A percentile compares a stretch with the other conserved stretches of the same genome.
phyloP scores from a whole-genome alignment of 2,797 vertebrate genomes.

The Meriones psammophilus region DNA sequence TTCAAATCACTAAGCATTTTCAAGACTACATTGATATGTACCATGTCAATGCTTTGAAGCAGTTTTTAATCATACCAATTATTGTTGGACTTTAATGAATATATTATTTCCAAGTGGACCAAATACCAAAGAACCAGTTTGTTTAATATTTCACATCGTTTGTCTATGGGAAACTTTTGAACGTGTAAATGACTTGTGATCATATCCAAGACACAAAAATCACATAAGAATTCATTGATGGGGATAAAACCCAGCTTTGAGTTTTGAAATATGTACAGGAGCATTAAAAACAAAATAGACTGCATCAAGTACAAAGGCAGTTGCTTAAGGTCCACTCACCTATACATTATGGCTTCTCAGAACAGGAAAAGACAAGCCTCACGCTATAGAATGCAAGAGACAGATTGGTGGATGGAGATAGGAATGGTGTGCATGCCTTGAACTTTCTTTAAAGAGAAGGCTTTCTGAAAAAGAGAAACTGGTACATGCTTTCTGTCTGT shows the following conservation, averaged over 20 bases:
- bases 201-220: neutral
- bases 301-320: neutral
- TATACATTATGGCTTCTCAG: neutral
- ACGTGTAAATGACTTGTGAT: neutral
- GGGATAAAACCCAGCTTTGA: neutral
- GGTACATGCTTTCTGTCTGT: neutral
- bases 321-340: neutral
- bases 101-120: neutral
- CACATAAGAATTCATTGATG: neutral
- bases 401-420: neutral
- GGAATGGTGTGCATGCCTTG: neutral
- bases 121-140: neutral
- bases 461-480: neutral
- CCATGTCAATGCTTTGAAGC: neutral
- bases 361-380: neutral
- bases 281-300: neutral
- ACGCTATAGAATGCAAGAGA: neutral
- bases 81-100: neutral
- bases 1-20: constrained; percentile 42
- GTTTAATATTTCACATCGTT: constrained; percentile 29
- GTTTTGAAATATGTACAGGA: constrained; percentile 11
- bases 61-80: neutral
- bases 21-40: neutral
- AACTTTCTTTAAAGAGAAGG: neutral
- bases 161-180: constrained; percentile 19